Evolutionary conservation across 2,113 vertebrate genomes (phyloP).

Genomic region (Cyphomyrus plagiostoma): DNA sequence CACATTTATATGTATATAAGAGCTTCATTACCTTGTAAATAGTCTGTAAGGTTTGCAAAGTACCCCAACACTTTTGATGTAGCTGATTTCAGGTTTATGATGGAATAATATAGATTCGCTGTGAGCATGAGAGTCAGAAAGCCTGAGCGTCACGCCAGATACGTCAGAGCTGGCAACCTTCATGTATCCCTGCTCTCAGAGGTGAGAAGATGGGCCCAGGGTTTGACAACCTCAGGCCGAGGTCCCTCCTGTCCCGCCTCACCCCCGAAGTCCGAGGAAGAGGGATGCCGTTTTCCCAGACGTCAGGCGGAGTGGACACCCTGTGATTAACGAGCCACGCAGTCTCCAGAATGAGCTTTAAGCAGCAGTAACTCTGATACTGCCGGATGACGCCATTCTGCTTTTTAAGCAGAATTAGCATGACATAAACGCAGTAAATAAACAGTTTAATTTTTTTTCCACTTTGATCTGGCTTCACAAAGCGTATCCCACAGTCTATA

Average conservation of each 20-base stretch:
- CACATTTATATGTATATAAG: too few relatives aligned
- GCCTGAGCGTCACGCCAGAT: too few relatives aligned
- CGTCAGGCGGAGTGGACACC: background rate
- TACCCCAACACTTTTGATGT: too few relatives aligned
- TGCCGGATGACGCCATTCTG: background rate
- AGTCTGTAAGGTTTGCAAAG: too few relatives aligned
- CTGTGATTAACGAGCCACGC: background rate
- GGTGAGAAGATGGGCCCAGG: background rate
- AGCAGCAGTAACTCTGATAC: background rate
- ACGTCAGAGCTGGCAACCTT: too few relatives aligned
- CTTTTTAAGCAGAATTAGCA: background rate
- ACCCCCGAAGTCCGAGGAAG: background rate
- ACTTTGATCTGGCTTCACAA: background rate
- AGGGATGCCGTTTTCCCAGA: background rate
- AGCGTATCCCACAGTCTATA: background rate
- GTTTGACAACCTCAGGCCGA: background rate
- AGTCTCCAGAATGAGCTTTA: background rate
- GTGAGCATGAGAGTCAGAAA: too few relatives aligned
- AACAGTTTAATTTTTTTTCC: background rate
- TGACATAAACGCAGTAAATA: constrained; percentile 9
- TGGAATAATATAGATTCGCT: too few relatives aligned
- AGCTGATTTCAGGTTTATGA: too few relatives aligned
- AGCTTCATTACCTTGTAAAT: too few relatives aligned
- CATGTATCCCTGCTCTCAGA: background rate
- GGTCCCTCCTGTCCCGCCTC: background rate